Percentiles rank a stretch among this genome's conserved stretches.
phyloP scores from a whole-genome alignment of 30 jellyfish, hydroid and myxozoan genomes.

The Cassiopea andromeda region DNA sequence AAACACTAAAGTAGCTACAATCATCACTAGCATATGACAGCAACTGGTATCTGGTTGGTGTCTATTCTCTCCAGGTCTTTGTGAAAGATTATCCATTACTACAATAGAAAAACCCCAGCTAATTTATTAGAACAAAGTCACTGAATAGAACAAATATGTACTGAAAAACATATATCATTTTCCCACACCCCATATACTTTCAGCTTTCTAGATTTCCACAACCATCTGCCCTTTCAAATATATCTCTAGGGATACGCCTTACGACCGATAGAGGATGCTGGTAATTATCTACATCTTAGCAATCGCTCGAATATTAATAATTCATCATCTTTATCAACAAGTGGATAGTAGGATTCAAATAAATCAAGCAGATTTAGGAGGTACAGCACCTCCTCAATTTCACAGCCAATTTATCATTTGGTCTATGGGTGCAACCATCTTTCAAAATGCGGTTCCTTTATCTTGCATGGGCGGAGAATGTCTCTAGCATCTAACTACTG shows the following conservation, averaged over 20 bases:
- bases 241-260: slow-evolving; percentile 4
- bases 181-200: background rate
- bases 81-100: too few species aligned
- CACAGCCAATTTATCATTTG: slow-evolving; percentile 42
- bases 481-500: slow-evolving; percentile 36
- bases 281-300: background rate
- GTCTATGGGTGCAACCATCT: slow-evolving; percentile 2
- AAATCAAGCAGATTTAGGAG: background rate
- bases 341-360: background rate
- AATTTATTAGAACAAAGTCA: too few species aligned
- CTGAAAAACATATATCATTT: too few species aligned
- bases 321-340: background rate
- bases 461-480: slow-evolving; percentile 62
- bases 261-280: background rate
- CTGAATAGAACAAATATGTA: too few species aligned
- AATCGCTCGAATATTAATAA: background rate
- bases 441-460: slow-evolving; percentile 48
- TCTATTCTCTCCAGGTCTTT: too few species aligned
- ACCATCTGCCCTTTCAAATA: background rate
- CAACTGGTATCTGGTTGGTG: too few species aligned
- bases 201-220: background rate
- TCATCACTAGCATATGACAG: too few species aligned
- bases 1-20: too few species aligned
- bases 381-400: slow-evolving; percentile 41
- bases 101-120: too few species aligned